Evolutionary conservation across 2,888 invertebrate species (phyloP), one percentile per base, ranked within the genome.

Genomic region (Trissoscelio sp.): DNA sequence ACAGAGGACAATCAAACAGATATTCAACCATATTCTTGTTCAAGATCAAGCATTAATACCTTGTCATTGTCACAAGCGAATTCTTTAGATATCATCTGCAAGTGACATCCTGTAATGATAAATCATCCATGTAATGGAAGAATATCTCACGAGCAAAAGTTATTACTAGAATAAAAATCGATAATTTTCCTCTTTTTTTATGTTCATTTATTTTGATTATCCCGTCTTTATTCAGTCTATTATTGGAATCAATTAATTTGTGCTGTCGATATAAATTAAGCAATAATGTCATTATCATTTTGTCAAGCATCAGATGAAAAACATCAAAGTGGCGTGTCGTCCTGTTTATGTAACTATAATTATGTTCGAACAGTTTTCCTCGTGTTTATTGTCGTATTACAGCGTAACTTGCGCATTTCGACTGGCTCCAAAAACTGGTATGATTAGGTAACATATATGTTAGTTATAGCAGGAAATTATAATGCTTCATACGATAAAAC

Each of bases 11-110:
- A 70, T 80, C 80, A 80, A 80, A 80, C 75, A 66, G 70, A 80
- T 80, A 74, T 80, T 73, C 80, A 75, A 80, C 75, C 80, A 58
- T 75, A 80, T 80, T 80, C 80, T 70, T 70, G 80, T 80, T 80
- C 80, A 80, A 80, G 80, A 80, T 80, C 80, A 75, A 74, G 80
- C 80, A 70, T 75, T 80, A 75, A 80, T 80, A 80, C 70, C 80
- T 80, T 75, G 80, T 80, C 80, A 80, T 80, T 80, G 80, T 74
- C 80, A 80, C 73, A 79, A 69, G 74, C 69, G 64, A 70, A 80
- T 80, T 80, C 80, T 80, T 80, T 80, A 70, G 80, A 74, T 80
- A 80, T 64, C 69, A 70, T 74, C 74, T 80, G 80, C 74, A 67
- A 62, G 62, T 74, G 79, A 79, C 79, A 74, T 69, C 44, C 69